These are phyloP conservation scores for Rugalucina vietnamica DNA, from an alignment of 2,888 invertebrate species.

Conservation along the genomic window DNA sequence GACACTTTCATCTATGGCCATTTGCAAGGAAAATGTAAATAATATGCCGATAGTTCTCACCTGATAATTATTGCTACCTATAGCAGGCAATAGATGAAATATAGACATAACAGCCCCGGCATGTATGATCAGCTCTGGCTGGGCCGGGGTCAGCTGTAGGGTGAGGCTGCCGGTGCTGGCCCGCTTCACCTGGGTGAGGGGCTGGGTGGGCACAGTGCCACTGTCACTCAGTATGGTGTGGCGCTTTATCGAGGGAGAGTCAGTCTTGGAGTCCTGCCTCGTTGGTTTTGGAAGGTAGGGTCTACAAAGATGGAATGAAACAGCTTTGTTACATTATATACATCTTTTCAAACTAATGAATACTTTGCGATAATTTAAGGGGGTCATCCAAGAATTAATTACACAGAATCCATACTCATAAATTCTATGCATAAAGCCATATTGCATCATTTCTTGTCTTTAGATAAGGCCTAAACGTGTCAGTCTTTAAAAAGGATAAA, in stretches of 20 bases:
- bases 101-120: conserved; percentile 94
- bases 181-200: conserved; percentile 73
- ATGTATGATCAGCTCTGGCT: conserved; percentile 93
- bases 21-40: too few relatives aligned
- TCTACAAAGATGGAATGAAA: not conserved
- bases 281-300: not conserved
- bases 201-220: conserved; percentile 42
- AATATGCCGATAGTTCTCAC: too few relatives aligned
- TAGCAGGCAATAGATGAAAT: conserved; percentile 90
- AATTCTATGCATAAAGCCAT: too few relatives aligned
- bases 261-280: conserved; percentile 39
- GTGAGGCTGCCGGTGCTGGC: conserved; percentile 81
- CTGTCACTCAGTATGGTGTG: conserved; percentile 66
- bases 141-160: conserved; percentile 85
- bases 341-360: too few relatives aligned
- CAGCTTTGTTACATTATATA: too few relatives aligned
- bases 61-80: conserved; percentile 67
- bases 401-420: too few relatives aligned
- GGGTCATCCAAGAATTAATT: too few relatives aligned
- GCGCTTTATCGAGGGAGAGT: conserved; percentile 74
- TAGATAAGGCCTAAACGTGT: too few relatives aligned
- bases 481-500: too few relatives aligned
- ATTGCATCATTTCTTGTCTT: too few relatives aligned
- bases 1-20: too few relatives aligned
- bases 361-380: too few relatives aligned